A percentile compares a stretch with the other conserved stretches of the same genome.
Evolutionary conservation across 2,888 invertebrate genomes (phyloP).

Genomic region (Cheilosia scutellata): DNA sequence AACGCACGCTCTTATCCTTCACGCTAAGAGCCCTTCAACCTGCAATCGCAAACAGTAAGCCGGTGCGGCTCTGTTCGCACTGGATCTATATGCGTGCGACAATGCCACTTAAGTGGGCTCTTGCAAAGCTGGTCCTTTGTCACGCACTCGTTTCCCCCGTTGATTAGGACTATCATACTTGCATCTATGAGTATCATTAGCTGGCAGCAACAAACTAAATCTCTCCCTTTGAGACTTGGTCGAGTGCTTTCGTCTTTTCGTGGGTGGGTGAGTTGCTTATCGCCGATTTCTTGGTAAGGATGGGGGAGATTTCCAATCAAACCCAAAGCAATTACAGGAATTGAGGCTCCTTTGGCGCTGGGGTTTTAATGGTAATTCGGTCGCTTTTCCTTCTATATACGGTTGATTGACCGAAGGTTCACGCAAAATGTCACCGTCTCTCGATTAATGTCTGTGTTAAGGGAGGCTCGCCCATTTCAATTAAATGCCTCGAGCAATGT

Average conservation of each 20-base stretch:
- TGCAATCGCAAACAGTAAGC: slow-evolving; percentile 61
- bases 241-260: background rate
- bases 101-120: slow-evolving; percentile 67
- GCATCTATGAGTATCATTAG: slow-evolving; percentile 63
- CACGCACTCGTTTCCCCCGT: slow-evolving; percentile 62
- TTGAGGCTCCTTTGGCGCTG: slow-evolving; percentile 42
- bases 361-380: slow-evolving; percentile 37
- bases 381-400: background rate
- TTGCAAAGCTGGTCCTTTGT: slow-evolving; percentile 57
- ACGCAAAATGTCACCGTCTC: slow-evolving; percentile 50
- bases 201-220: slow-evolving; percentile 72
- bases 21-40: slow-evolving; percentile 50
- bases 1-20: slow-evolving; percentile 52
- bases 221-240: slow-evolving; percentile 40
- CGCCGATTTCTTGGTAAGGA: slow-evolving; percentile 13
- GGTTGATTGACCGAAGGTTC: slow-evolving; percentile 52
- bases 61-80: slow-evolving; percentile 17
- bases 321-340: slow-evolving; percentile 62
- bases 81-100: slow-evolving; percentile 68
- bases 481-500: slow-evolving; percentile 69
- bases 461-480: slow-evolving; percentile 57
- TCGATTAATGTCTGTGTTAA: slow-evolving; percentile 56
- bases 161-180: slow-evolving; percentile 72
- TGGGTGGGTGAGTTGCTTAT: slow-evolving; percentile 27
- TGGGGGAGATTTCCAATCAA: slow-evolving; percentile 60